Conservation (phyloP, 2,113 vertebrate species). For the Vicugna pacos region DNA sequence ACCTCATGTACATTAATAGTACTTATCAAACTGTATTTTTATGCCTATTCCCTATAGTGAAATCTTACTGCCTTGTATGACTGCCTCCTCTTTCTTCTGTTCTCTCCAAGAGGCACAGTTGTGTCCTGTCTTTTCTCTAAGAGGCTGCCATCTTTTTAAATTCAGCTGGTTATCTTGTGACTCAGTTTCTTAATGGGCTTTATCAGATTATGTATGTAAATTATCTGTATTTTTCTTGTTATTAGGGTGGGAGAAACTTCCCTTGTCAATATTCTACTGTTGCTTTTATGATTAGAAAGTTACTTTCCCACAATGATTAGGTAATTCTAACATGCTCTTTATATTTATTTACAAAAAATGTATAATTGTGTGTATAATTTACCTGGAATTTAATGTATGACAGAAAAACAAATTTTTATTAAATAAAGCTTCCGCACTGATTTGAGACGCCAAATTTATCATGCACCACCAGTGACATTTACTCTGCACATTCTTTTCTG, state of each 20-base stretch:
- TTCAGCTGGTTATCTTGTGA: not conserved
- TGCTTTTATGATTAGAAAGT: not conserved
- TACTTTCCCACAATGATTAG: not conserved
- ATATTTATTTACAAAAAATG: not conserved
- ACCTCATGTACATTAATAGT: not conserved
- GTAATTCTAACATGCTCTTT: not conserved
- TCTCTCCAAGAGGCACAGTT: not conserved
- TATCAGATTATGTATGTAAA: not conserved
- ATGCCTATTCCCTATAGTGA: not conserved
- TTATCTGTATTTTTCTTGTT: not conserved
- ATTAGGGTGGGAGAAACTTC: not conserved
- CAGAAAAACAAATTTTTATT: not conserved
- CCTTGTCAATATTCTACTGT: not conserved
- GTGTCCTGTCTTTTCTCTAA: not conserved
- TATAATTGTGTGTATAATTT: not conserved
- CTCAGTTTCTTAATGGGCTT: not conserved
- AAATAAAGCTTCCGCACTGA: not conserved
- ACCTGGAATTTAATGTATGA: not conserved
- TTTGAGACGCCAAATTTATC: not conserved
- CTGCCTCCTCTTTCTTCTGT: not conserved
- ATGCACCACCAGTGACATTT: not conserved
- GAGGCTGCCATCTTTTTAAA: not conserved
- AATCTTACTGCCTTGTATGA: not conserved
- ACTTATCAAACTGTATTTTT: constrained; percentile 11
- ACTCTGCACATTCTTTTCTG: not conserved